Evolutionary conservation across 2,888 invertebrate species (phyloP).

Genomic region (Xestia rhomboidea): DNA sequence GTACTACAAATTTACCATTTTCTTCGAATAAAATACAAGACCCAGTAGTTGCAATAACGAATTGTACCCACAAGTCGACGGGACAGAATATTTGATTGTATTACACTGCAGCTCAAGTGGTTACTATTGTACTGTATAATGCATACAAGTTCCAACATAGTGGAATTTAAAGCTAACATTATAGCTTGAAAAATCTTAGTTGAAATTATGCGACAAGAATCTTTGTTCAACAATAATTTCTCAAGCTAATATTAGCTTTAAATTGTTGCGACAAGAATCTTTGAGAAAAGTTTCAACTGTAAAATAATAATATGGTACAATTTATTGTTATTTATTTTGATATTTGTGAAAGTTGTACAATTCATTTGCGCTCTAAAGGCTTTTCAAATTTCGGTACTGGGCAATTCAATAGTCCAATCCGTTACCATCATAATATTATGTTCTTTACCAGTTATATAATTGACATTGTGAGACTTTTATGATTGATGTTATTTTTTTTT

Average conservation of each 20-base stretch:
- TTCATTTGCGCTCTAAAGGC: too few species aligned
- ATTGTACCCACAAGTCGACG: slow-evolving; percentile 37
- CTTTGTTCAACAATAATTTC: background rate
- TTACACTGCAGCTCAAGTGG: slow-evolving; percentile 10
- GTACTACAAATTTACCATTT: background rate
- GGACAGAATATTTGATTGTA: slow-evolving; percentile 37
- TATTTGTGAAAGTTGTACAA: background rate
- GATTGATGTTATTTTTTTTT: too few species aligned
- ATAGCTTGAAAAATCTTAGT: slow-evolving; percentile 4
- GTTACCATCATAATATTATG: too few species aligned
- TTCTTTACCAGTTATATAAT: too few species aligned
- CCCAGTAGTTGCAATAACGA: slow-evolving; percentile 25
- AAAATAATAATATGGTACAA: background rate
- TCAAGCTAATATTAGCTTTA: too few species aligned
- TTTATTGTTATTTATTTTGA: background rate
- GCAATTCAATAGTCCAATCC: too few species aligned
- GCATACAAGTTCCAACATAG: slow-evolving; percentile 14
- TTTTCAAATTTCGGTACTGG: too few species aligned
- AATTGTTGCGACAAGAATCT: slow-evolving; percentile 11
- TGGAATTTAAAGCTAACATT: slow-evolving; percentile 35
- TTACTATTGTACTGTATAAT: slow-evolving; percentile 21
- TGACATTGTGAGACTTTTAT: too few species aligned
- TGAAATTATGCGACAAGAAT: slow-evolving; percentile 19
- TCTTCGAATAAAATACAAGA: slow-evolving; percentile 15
- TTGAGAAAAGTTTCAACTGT: background rate